A percentile compares a stretch with the other conserved stretches of the same genome.
Conservation (phyloP, 1,140 invertebrate species). For the Brachionus asplanchnoidis region DNA sequence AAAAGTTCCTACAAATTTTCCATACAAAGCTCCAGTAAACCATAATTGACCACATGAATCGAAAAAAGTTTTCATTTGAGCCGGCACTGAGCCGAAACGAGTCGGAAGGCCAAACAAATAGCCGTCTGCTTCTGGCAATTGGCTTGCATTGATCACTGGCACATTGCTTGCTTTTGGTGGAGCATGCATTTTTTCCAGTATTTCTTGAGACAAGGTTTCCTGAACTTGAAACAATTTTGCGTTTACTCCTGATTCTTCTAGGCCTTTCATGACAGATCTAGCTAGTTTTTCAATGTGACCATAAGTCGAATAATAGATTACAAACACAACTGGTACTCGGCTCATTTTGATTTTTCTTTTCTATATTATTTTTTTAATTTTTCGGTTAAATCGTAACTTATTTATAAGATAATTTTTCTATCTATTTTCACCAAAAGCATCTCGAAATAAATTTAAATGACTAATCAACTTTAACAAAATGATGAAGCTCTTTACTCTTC, state of each 20-base stretch:
- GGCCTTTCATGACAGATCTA: background rate
- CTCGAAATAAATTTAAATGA: background rate
- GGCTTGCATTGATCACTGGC: slow-evolving; percentile 2
- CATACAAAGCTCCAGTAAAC: slow-evolving; percentile 7
- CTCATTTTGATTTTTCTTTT: slow-evolving; percentile 20
- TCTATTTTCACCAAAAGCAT: background rate
- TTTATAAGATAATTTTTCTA: background rate
- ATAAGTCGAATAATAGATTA: slow-evolving; percentile 41
- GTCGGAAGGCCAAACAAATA: slow-evolving; percentile 39
- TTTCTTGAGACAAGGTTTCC: slow-evolving; percentile 21
- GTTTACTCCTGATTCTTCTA: slow-evolving; percentile 19
- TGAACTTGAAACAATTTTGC: slow-evolving; percentile 33
- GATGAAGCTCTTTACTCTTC: background rate
- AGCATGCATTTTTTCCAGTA: slow-evolving; percentile 32
- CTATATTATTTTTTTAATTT: background rate
- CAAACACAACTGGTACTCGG: slow-evolving; percentile 30
- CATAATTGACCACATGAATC: slow-evolving; percentile 39
- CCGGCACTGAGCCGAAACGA: slow-evolving; percentile 22
- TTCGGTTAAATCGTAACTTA: background rate
- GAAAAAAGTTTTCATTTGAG: slow-evolving; percentile 39
- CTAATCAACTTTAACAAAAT: background rate
- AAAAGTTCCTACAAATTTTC: slow-evolving; percentile 32
- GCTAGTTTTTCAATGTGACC: slow-evolving; percentile 39
- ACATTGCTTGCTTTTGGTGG: slow-evolving; percentile 2
- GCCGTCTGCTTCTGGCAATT: slow-evolving; percentile 36